Percentiles rank a stretch among this genome's conserved stretches.
Evolutionary conservation across 2,888 invertebrate genomes (phyloP).

Genomic region (Limnephilus auricula): DNA sequence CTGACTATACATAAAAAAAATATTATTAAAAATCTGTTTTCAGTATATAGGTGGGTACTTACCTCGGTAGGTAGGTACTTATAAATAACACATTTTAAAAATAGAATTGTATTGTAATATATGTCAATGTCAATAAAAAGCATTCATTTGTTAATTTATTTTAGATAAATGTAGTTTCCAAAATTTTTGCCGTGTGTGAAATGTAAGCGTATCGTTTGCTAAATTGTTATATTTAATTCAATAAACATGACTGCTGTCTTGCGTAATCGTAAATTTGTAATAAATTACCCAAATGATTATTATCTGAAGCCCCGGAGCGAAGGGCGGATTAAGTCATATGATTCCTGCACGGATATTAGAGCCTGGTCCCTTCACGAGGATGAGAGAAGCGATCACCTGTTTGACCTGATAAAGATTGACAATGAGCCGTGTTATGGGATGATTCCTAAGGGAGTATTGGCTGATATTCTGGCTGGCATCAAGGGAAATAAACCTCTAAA

Average conservation of each 20-base stretch:
- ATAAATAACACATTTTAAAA: not conserved
- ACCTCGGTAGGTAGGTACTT: not conserved
- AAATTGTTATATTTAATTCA: not conserved
- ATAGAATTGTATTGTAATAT: not conserved
- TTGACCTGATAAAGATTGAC: slow-evolving; percentile 50
- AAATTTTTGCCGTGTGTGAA: slow-evolving; percentile 32
- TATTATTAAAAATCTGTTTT: too few species aligned
- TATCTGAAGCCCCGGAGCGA: slow-evolving; percentile 46
- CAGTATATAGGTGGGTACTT: not conserved
- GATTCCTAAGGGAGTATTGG: slow-evolving; percentile 32
- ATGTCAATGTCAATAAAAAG: not conserved
- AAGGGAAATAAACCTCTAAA: not conserved
- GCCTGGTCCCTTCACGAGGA: slow-evolving; percentile 60
- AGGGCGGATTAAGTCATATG: slow-evolving; percentile 51
- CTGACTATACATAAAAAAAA: not conserved
- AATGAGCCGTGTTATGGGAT: slow-evolving; percentile 2
- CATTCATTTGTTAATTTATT: not conserved
- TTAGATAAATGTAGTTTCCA: not conserved
- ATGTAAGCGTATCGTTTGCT: not conserved
- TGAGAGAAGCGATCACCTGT: slow-evolving; percentile 53
- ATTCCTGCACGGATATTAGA: slow-evolving; percentile 56
- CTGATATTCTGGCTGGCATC: slow-evolving; percentile 26
- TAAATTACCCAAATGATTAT: slow-evolving; percentile 46
- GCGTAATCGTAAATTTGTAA: slow-evolving; percentile 41
- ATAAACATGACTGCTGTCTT: slow-evolving; percentile 47